phyloP scores from a whole-genome alignment of 2,888 invertebrate genomes.

The Polymixis flavicincta region DNA sequence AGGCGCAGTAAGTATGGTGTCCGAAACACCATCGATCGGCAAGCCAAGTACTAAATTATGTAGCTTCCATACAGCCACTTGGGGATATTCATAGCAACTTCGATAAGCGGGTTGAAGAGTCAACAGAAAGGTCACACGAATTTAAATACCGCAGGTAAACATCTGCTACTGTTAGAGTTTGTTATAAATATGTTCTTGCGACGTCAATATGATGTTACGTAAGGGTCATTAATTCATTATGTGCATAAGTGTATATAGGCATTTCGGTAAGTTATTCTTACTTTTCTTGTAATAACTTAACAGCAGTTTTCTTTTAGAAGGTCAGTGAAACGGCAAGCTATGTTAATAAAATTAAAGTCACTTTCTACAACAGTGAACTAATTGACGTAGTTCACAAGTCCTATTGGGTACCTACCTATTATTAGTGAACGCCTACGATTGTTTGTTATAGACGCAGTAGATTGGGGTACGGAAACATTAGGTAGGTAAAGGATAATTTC shows the following conservation, averaged over 20 bases:
- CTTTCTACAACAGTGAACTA: constrained; percentile 26
- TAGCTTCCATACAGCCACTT: constrained; percentile 76
- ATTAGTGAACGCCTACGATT: constrained; percentile 17
- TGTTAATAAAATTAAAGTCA: constrained; percentile 28
- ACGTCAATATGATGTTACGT: constrained; percentile 35
- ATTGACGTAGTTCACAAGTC: constrained; percentile 31
- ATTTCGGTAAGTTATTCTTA: constrained; percentile 41
- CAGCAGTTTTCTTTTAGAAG: constrained; percentile 37
- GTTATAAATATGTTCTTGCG: constrained; percentile 27
- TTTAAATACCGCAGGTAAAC: constrained; percentile 66
- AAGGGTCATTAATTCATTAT: constrained; percentile 28
- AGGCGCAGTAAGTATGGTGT: constrained; percentile 56
- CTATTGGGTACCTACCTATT: constrained; percentile 2
- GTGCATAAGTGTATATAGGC: constrained; percentile 31
- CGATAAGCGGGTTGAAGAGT: constrained; percentile 72
- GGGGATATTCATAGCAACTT: constrained; percentile 80
- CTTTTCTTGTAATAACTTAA: constrained; percentile 32
- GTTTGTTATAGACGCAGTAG: constrained; percentile 15
- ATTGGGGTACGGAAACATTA: constrained; percentile 37
- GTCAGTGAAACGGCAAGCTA: constrained; percentile 30
- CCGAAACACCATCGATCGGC: constrained; percentile 80
- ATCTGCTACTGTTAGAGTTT: constrained; percentile 38
- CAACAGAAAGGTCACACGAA: constrained; percentile 74
- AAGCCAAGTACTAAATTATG: constrained; percentile 81
- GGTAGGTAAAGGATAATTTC: constrained; percentile 7